A percentile compares a stretch with the other conserved stretches of the same genome.
These are phyloP conservation scores for Cantharis nigra DNA, from an alignment of 2,888 invertebrate genomes.

Conservation along the genomic window DNA sequence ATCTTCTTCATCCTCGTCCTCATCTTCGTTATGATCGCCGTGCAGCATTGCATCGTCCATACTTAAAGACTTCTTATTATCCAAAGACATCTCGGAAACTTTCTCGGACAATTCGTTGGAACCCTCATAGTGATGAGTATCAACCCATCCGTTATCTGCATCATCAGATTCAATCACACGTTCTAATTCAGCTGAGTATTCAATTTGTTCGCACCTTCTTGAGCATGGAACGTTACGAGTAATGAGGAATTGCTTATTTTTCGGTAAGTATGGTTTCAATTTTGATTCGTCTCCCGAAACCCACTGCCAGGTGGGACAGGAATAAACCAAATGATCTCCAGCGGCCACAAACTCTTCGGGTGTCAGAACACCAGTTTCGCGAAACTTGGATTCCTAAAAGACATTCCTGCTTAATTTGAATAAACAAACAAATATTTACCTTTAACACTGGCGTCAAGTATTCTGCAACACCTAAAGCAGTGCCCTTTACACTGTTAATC, in stretches of 20 bases:
- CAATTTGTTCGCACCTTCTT: slow-evolving; percentile 94
- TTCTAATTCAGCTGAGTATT: slow-evolving; percentile 89
- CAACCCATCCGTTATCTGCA: slow-evolving; percentile 95
- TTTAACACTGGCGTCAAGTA: slow-evolving; percentile 95
- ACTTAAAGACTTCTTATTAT: slow-evolving; percentile 61
- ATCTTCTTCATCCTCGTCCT: slow-evolving; percentile 79
- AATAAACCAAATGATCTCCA: slow-evolving; percentile 97
- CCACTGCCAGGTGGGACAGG: slow-evolving; percentile 99
- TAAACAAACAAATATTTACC: slow-evolving; percentile 59
- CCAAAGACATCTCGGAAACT: slow-evolving; percentile 85
- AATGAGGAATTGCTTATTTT: slow-evolving; percentile 95
- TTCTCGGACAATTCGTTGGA: slow-evolving; percentile 74
- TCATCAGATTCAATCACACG: slow-evolving; percentile 87
- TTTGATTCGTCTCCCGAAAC: slow-evolving; percentile 89
- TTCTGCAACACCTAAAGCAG: slow-evolving; percentile 93
- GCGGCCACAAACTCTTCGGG: slow-evolving; percentile 99
- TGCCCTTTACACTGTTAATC: slow-evolving; percentile 93
- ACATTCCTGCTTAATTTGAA: not conserved
- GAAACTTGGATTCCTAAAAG: slow-evolving; percentile 90
- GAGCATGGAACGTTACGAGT: slow-evolving; percentile 97
- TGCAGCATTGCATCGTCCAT: slow-evolving; percentile 54
- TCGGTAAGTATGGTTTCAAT: slow-evolving; percentile 86
- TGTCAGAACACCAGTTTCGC: slow-evolving; percentile 97
- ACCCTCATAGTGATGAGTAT: slow-evolving; percentile 87
- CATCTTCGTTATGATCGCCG: slow-evolving; percentile 57